phyloP scores from a whole-genome alignment of 2,797 vertebrate species.

The Siniperca scherzeri region DNA sequence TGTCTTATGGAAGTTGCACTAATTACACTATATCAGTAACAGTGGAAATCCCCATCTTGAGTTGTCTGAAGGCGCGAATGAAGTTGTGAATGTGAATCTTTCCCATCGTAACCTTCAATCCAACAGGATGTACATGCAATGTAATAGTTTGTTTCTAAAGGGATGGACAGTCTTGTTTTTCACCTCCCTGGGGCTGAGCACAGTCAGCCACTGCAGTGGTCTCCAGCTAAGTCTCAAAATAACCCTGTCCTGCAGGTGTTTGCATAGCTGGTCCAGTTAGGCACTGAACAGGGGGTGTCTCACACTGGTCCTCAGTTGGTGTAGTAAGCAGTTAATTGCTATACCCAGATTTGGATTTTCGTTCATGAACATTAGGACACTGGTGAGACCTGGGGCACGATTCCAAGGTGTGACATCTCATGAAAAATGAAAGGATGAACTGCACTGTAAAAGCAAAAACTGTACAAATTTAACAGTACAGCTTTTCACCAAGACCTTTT shows the following conservation, averaged over 20 bases:
- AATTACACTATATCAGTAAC: not conserved
- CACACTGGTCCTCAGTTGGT: too few species aligned
- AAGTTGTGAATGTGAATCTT: not conserved
- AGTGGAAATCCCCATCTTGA: not conserved
- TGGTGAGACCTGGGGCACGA: not conserved
- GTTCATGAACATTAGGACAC: not conserved
- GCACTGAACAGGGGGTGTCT: not conserved
- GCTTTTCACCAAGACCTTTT: not conserved
- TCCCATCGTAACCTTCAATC: not conserved
- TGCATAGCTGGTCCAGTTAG: conserved; percentile 18
- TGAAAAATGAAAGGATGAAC: not conserved
- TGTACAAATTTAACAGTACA: not conserved
- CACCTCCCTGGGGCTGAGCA: not conserved
- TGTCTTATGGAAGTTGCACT: not conserved
- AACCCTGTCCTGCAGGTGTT: conserved; percentile 31
- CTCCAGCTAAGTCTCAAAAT: conserved; percentile 7
- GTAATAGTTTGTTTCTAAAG: not conserved
- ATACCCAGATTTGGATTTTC: not conserved
- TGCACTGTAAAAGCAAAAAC: not conserved
- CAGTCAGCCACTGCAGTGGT: not conserved
- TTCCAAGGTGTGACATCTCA: not conserved
- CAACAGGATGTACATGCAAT: not conserved
- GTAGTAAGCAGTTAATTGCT: not conserved
- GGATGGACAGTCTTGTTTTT: not conserved
- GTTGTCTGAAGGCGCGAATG: not conserved